A percentile compares a stretch with the other conserved stretches of the same genome.
Conservation (phyloP, 2,113 vertebrate genomes). For the Psammodynastes pulverulentus region DNA sequence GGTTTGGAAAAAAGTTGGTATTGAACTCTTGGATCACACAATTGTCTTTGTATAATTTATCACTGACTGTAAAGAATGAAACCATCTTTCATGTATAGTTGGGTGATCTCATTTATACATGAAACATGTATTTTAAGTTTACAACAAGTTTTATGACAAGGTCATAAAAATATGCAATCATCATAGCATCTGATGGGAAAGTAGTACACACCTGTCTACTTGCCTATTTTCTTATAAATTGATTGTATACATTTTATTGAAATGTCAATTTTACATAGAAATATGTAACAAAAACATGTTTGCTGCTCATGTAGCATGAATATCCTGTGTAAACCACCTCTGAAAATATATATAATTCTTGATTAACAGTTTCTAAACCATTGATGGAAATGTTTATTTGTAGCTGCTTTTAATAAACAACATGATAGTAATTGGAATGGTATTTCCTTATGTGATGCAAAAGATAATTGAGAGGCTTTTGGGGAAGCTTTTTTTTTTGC, state of each 20-base stretch:
- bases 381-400: not conserved
- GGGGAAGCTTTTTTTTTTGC: constrained; percentile 16
- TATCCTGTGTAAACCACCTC: constrained; percentile 54
- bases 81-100: constrained; percentile 40
- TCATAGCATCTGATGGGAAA: constrained; percentile 65
- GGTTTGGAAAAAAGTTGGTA: not conserved
- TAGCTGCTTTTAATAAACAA: not conserved
- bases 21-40: not conserved
- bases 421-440: not conserved
- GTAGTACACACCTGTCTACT: constrained; percentile 60
- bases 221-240: constrained; percentile 66
- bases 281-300: constrained; percentile 51
- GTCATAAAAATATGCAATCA: constrained; percentile 60
- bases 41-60: not conserved
- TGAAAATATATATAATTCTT: constrained; percentile 55
- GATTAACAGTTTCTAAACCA: constrained; percentile 5
- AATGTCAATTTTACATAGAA: constrained; percentile 54
- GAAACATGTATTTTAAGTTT: constrained; percentile 57
- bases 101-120: constrained; percentile 55
- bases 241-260: constrained; percentile 62
- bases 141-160: constrained; percentile 52
- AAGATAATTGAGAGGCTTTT: constrained; percentile 44
- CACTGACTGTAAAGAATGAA: not conserved
- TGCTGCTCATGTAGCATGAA: constrained; percentile 51
- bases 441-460: constrained; percentile 17